Percentiles rank a stretch among this genome's conserved stretches.
Evolutionary conservation across 2,113 vertebrate genomes (phyloP).

Genomic region (Rhinoderma darwinii): DNA sequence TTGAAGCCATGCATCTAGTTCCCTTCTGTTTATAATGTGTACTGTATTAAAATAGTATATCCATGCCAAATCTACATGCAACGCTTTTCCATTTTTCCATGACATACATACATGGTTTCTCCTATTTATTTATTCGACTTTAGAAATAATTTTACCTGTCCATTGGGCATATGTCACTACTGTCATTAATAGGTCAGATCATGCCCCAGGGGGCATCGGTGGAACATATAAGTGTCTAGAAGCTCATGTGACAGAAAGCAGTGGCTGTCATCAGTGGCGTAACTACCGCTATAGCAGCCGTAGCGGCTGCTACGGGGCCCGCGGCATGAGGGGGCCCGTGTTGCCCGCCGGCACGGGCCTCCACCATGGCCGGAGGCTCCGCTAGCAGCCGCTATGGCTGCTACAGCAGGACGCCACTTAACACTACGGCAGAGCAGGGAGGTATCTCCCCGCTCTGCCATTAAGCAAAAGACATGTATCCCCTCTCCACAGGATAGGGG

Average conservation of each 20-base stretch:
- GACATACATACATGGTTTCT: not conserved
- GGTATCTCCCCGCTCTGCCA: too few relatives aligned
- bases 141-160: conserved; percentile 18
- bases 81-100: not conserved
- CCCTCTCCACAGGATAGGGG: too few relatives aligned
- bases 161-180: conserved; percentile 1
- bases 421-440: too few relatives aligned
- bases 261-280: too few relatives aligned
- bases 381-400: too few relatives aligned
- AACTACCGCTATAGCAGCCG: too few relatives aligned
- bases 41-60: not conserved
- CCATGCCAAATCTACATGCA: not conserved
- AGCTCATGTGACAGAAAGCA: conserved; percentile 24
- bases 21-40: not conserved
- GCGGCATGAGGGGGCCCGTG: too few relatives aligned
- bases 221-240: conserved; percentile 31
- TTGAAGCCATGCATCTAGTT: not conserved
- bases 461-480: too few relatives aligned
- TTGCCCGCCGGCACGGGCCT: too few relatives aligned
- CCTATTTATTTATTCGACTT: not conserved
- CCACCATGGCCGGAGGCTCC: too few relatives aligned
- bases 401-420: too few relatives aligned
- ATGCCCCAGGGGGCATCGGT: conserved; percentile 4
- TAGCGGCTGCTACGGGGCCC: too few relatives aligned
- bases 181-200: conserved; percentile 27